Evolutionary conservation across 2,797 vertebrate genomes (phyloP).

Genomic region (Enteromius mattozi): DNA sequence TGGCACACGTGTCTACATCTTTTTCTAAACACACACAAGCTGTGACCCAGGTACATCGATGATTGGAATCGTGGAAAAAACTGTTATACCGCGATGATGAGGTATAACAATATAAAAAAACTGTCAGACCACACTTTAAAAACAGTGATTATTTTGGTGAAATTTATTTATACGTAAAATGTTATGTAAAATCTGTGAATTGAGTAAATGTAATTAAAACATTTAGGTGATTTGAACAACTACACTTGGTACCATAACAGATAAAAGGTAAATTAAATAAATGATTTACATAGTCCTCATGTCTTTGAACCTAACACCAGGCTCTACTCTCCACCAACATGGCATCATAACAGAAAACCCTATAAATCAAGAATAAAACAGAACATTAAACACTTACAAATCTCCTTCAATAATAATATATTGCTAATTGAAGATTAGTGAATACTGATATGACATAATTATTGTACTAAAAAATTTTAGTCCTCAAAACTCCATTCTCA

Average conservation of each 20-base stretch:
- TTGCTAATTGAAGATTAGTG: no score
- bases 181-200: neutral
- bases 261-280: neutral
- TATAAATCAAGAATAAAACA: no score
- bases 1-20: neutral
- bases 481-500: no score
- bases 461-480: no score
- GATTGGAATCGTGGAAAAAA: neutral
- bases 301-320: no score
- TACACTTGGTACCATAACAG: neutral
- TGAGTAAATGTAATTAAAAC: neutral
- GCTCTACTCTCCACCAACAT: no score
- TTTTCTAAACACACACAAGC: neutral
- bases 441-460: no score
- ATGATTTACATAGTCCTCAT: no score
- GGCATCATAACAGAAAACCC: no score
- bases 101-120: neutral
- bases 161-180: neutral
- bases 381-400: no score
- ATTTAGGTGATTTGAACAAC: neutral
- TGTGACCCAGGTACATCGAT: neutral
- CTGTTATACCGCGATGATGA: neutral
- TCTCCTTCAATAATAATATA: no score
- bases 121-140: neutral
- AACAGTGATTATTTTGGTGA: neutral